Conservation (phyloP, 2,888 invertebrate genomes). For the Drosophila longiperda region DNA sequence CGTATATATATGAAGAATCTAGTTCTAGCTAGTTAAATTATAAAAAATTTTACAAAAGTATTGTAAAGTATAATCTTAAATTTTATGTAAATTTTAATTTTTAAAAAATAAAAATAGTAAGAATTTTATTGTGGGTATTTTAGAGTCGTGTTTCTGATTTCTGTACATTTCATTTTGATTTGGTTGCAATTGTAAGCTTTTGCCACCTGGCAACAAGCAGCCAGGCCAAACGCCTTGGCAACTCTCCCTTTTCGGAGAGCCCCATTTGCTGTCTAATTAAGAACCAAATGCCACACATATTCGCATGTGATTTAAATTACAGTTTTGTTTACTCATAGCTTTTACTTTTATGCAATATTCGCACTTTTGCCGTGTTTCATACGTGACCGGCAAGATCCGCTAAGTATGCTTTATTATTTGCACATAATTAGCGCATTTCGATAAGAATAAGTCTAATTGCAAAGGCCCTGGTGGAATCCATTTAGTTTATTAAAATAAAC, state of each 20-base stretch:
- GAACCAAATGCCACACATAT: slow-evolving; percentile 40
- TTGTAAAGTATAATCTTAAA: neutral
- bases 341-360: slow-evolving; percentile 52
- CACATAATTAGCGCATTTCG: slow-evolving; percentile 72
- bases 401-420: slow-evolving; percentile 63
- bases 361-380: slow-evolving; percentile 51
- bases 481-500: slow-evolving; percentile 37
- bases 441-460: slow-evolving; percentile 56
- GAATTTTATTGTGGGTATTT: slow-evolving; percentile 1
- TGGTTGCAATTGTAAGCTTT: slow-evolving; percentile 14
- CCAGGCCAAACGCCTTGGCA: slow-evolving; percentile 27
- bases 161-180: neutral
- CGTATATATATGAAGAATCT: neutral
- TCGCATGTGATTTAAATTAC: slow-evolving; percentile 21
- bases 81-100: neutral
- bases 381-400: slow-evolving; percentile 33
- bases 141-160: neutral
- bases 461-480: slow-evolving; percentile 16
- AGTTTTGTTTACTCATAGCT: slow-evolving; percentile 43
- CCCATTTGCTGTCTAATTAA: slow-evolving; percentile 57
- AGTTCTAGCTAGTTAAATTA: neutral
- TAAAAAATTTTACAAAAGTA: neutral
- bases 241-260: slow-evolving; percentile 39
- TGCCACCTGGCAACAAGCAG: slow-evolving; percentile 34
- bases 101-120: neutral